Base-by-base conservation (phyloP, 2,888 invertebrate species). In the Pristionchus arcanus region DNA sequence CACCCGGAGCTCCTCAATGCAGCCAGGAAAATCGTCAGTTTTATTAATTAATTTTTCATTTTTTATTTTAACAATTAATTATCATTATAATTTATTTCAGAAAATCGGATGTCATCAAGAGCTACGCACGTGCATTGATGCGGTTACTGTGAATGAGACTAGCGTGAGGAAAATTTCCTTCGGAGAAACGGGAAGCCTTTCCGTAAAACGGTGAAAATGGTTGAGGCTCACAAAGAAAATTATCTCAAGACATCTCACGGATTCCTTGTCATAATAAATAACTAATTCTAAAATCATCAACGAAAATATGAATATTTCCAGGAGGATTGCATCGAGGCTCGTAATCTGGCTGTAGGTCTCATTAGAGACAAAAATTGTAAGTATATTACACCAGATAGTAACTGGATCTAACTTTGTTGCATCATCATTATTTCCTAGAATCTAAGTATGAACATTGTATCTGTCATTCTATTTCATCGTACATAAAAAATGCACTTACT, bases 281-380 rank as follows among this genome's bases (percentile, higher is more conserved):
- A n/a, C n/a, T n/a, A n/a, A n/a, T n/a, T n/a, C n/a, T n/a, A n/a
- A n/a, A n/a, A n/a, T n/a, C n/a, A 9, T 42, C 25, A 15, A 11
- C 28, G 2, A 31, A 68, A 16, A 16, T 31, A 34, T 7, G 16
- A n/a, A 31, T 68, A 31, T 68, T 28, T 68, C 16, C 16, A 68
- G 68, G 68, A 68, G 15, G 68, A 68, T 31, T 68, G 68, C 68
- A 68, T 31, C 31, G 68, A 68, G 68, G 68, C 68, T 16, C 68
- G 68, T 19, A 68, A 68, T 31, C 68, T 68, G 16, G 68, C 68
- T 16, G 34, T 68, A 13, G 16, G 31, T 15, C 68, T 31, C 7
- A 68, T 68, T 15, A 31, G 68, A 68, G 15, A 31, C 31, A 15
- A 31, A 15, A 16, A 68, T 31, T 15, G 68, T 68, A 31, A 68